Evolutionary conservation across 2,113 vertebrate genomes (phyloP).

Genomic region (Xiphias gladius): DNA sequence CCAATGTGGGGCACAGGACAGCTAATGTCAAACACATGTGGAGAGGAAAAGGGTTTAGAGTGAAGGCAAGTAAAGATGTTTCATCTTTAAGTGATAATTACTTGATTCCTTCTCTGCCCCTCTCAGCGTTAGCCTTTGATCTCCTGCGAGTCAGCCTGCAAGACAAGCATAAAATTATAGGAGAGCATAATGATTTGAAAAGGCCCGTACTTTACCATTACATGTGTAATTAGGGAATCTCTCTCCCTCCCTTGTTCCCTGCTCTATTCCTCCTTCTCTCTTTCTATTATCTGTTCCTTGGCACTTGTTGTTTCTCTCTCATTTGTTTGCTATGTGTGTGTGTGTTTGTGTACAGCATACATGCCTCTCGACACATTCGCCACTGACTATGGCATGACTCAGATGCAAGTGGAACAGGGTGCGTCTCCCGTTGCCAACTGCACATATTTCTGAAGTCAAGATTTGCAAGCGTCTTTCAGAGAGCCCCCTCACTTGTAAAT

Average conservation of each 20-base stretch:
- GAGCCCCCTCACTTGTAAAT: conserved; percentile 75
- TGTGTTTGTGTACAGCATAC: conserved; percentile 33
- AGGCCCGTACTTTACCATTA: conserved; percentile 31
- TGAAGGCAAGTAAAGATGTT: conserved; percentile 57
- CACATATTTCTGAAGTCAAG: conserved; percentile 86
- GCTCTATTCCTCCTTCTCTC: conserved; percentile 10
- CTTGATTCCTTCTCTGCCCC: conserved; percentile 54
- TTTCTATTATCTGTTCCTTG: conserved; percentile 18
- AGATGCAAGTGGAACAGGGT: conserved; percentile 79
- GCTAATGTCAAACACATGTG: conserved; percentile 80
- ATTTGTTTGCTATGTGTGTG: conserved; percentile 41
- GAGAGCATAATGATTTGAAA: conserved; percentile 63
- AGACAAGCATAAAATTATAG: conserved; percentile 67
- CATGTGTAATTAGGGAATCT: conserved; percentile 40
- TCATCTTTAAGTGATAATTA: conserved; percentile 76
- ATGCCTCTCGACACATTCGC: conserved; percentile 67
- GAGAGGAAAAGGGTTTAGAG: conserved; percentile 58
- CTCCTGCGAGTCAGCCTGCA: conserved; percentile 26
- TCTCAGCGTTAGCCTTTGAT: conserved; percentile 67
- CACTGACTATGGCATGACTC: conserved; percentile 76
- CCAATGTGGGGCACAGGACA: conserved; percentile 67
- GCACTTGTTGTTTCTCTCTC: conserved; percentile 21
- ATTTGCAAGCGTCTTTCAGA: conserved; percentile 83
- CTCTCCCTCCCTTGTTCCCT: neutral
- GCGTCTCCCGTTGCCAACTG: conserved; percentile 82